A percentile compares a stretch with the other conserved stretches of the same genome.
These are phyloP conservation scores for Pseudochirops cupreus DNA, from an alignment of 2,797 vertebrate species.

Conservation along the genomic window DNA sequence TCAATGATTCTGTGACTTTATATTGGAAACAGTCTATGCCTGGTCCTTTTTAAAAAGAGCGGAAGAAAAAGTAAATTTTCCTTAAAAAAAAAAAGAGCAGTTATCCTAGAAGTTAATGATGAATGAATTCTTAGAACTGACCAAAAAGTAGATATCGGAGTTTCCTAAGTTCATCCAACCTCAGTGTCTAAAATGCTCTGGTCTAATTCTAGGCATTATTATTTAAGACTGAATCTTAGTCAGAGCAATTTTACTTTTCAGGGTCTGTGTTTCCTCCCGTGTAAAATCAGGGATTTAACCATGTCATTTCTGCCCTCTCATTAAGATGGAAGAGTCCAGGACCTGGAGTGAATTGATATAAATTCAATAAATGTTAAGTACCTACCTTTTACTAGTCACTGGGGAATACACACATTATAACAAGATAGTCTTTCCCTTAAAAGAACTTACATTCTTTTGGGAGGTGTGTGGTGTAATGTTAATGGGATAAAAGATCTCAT, in stretches of 20 bases:
- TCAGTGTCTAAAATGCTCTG: background rate
- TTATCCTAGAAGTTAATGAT: constrained; percentile 35
- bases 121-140: constrained; percentile 45
- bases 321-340: background rate
- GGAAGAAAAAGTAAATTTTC: constrained; percentile 38
- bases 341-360: background rate
- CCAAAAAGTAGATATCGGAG: background rate
- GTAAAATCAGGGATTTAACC: background rate
- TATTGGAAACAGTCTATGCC: background rate
- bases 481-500: no score
- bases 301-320: background rate
- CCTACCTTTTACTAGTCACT: background rate
- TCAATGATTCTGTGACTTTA: constrained; percentile 32
- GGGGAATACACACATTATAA: background rate
- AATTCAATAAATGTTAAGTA: constrained; percentile 1
- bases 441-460: background rate
- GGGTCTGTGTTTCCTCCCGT: background rate
- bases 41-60: constrained; percentile 58
- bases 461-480: background rate
- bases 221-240: constrained; percentile 23
- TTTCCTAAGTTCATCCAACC: constrained; percentile 2
- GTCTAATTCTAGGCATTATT: constrained; percentile 43
- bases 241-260: constrained; percentile 5
- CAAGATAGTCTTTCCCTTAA: background rate
- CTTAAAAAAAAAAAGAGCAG: constrained; percentile 50